Evolutionary conservation across 37 sponge, comb jelly and placozoan genomes (phyloP).

Genomic region (Ianthella basta): DNA sequence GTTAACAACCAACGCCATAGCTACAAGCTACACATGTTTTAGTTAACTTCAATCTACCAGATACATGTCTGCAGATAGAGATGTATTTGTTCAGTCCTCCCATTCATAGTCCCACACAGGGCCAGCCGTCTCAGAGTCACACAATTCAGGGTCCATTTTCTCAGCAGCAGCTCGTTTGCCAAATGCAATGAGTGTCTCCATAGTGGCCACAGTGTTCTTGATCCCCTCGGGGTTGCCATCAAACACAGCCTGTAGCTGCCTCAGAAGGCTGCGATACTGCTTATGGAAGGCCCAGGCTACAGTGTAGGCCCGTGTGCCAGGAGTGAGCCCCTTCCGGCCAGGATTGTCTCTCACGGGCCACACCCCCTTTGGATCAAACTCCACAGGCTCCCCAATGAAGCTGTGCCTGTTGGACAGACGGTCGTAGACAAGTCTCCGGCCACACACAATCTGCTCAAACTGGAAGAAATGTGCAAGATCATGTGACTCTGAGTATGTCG

Average conservation of each 20-base stretch:
- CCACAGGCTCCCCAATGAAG: constrained; percentile 26
- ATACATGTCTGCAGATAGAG: too few species aligned
- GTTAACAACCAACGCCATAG: too few species aligned
- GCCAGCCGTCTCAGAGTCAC: background rate
- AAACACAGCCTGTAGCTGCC: constrained; percentile 43
- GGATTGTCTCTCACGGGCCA: constrained; percentile 72
- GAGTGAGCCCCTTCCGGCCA: background rate
- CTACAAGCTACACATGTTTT: too few species aligned
- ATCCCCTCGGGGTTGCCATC: constrained; percentile 39
- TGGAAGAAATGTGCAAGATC: constrained; percentile 55
- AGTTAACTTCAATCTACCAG: too few species aligned
- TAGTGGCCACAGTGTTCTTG: constrained; percentile 36
- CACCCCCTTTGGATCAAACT: constrained; percentile 41
- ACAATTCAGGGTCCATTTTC: background rate
- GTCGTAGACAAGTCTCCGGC: background rate
- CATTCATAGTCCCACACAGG: constrained; percentile 33
- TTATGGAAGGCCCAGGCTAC: constrained; percentile 50
- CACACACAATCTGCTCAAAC: constrained; percentile 62
- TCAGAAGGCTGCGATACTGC: constrained; percentile 33
- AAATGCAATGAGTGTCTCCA: constrained; percentile 65
- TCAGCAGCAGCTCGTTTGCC: constrained; percentile 54
- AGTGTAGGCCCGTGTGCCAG: constrained; percentile 19
- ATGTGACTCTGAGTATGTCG: background rate
- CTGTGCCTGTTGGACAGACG: constrained; percentile 5
- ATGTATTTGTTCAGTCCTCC: background rate